Evolutionary conservation across 2,888 invertebrate species (phyloP), one percentile per base, ranked within the genome.

Genomic region (Pollenia amentaria): DNA sequence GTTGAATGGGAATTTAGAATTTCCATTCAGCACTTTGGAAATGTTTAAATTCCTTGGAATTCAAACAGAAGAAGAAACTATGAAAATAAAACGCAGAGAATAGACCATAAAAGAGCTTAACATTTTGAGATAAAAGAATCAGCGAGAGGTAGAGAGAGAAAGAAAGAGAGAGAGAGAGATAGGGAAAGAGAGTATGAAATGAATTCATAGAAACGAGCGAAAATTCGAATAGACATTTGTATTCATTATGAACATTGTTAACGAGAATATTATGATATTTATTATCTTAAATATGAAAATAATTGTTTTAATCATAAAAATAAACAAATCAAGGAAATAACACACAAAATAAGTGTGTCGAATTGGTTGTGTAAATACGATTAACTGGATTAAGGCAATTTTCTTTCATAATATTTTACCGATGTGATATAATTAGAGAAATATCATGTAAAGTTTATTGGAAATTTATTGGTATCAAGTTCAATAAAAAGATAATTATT

Each of bases 221-320:
- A 46, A 1, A 29, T 40, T 64, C 4, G 14, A 75, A 75, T 18
- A 46, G 7, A 53, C n/a, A 53, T 51, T 6, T n/a, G 16, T 44
- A 38, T 38, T 42, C 16, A 42, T 62, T 42, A 51, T 12, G 21
- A 57, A 46, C 21, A 42, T 29, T 79, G 48, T 69, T 48, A 18
- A 79, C 16, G 38, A 42, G 46, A 64, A 72, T 46, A 51, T 29
- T 62, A 42, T 60, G 55, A 46, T 80, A 38, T 81, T 81, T 57
- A 65, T 81, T 81, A 57, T 65, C 16, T 48, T 29, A 73, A 81
- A 81, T 48, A 57, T 14, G 29, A 57, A 65, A 73, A 48, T 81
- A 48, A 81, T 73, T 73, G n/a, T 65, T 40, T 57, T 48, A 65
- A 81, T 57, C 16, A 9, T 40, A 55, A 65, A 18, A 42, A 62